A percentile compares a stretch with the other conserved stretches of the same genome.
phyloP scores from a whole-genome alignment of 2,888 invertebrate genomes.

The Choreutis nemorana region DNA sequence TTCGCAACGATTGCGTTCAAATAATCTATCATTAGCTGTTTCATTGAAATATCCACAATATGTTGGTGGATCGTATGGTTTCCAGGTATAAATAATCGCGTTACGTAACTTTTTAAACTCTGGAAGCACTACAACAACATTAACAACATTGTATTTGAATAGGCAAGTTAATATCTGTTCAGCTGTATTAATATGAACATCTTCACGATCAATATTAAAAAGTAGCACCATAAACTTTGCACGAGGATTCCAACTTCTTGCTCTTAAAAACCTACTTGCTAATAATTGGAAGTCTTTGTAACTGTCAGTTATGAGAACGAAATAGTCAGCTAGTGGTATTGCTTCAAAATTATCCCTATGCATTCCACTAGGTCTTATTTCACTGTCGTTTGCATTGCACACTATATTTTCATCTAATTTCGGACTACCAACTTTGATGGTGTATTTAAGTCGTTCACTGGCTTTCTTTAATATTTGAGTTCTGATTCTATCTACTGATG shows the following conservation, averaged over 20 bases:
- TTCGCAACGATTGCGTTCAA: slow-evolving; percentile 31
- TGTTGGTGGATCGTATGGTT: slow-evolving; percentile 41
- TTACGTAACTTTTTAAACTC: slow-evolving; percentile 25
- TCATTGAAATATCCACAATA: slow-evolving; percentile 45
- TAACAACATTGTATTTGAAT: slow-evolving; percentile 35
- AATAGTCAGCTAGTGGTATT: slow-evolving; percentile 30
- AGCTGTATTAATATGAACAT: slow-evolving; percentile 16
- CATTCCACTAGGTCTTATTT: slow-evolving; percentile 13
- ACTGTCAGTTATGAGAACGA: slow-evolving; percentile 31
- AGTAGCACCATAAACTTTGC: slow-evolving; percentile 39
- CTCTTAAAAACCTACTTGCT: slow-evolving; percentile 26
- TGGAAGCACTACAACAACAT: slow-evolving; percentile 32
- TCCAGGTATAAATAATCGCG: slow-evolving; percentile 37
- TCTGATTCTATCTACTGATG: slow-evolving; percentile 24
- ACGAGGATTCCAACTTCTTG: slow-evolving; percentile 44
- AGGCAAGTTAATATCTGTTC: slow-evolving; percentile 37
- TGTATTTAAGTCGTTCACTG: slow-evolving; percentile 20
- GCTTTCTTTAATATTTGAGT: slow-evolving; percentile 24
- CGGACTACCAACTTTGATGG: slow-evolving; percentile 26
- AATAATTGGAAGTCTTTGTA: slow-evolving; percentile 29
- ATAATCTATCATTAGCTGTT: slow-evolving; percentile 29
- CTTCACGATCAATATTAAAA: slow-evolving; percentile 20
- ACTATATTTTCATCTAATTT: slow-evolving; percentile 20
- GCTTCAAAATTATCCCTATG: slow-evolving; percentile 25
- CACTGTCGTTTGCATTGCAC: slow-evolving; percentile 14